Evolutionary conservation across 2,888 invertebrate species (phyloP).

Genomic region (Caenorhabditis doughertyi): DNA sequence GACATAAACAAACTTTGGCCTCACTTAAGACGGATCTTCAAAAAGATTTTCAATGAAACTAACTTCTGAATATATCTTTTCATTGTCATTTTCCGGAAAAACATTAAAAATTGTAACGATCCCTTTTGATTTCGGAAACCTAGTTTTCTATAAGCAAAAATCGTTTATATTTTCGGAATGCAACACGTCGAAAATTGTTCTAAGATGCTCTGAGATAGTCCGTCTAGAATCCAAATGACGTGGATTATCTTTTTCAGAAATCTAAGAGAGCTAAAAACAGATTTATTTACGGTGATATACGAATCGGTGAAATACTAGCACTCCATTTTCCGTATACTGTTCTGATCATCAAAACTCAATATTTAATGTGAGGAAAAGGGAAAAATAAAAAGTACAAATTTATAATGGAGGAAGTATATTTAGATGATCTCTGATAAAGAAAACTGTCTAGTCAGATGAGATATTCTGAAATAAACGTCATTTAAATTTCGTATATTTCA

Average conservation of each 20-base stretch:
- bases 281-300: no score
- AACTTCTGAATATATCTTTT: no score
- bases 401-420: no score
- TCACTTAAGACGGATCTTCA: no score
- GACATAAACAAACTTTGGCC: neutral
- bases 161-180: slow-evolving; percentile 4
- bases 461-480: slow-evolving; percentile 4
- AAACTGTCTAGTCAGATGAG: slow-evolving; percentile 7
- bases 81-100: no score
- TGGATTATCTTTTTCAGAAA: slow-evolving; percentile 23
- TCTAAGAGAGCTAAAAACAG: slow-evolving; percentile 16
- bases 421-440: neutral
- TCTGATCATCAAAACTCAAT: neutral
- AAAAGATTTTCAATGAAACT: no score
- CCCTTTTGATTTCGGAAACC: neutral
- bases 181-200: no score
- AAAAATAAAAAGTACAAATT: neutral
- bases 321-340: neutral
- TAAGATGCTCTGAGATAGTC: slow-evolving; percentile 3
- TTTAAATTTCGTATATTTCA: slow-evolving; percentile 13
- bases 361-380: neutral
- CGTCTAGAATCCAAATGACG: slow-evolving; percentile 16
- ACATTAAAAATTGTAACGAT: no score
- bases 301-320: slow-evolving; percentile 22
- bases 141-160: slow-evolving; percentile 9